Evolutionary conservation across 2,888 invertebrate genomes (phyloP).

Genomic region (Blera fallax): DNA sequence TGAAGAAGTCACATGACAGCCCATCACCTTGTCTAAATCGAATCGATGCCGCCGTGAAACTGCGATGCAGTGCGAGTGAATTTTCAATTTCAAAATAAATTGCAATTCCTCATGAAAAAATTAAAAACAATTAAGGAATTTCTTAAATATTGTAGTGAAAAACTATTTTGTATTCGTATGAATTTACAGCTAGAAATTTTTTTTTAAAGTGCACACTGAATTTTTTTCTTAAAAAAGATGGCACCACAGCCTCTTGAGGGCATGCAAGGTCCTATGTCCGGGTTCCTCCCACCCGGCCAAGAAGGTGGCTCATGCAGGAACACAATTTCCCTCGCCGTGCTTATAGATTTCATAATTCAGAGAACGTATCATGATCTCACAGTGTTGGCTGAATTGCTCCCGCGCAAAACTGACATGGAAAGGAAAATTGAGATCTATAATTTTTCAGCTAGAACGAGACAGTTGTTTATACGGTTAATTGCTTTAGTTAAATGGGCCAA

Average conservation of each 20-base stretch:
- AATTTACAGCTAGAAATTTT: background rate
- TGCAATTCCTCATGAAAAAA: constrained; percentile 16
- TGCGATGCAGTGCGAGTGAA: constrained; percentile 55
- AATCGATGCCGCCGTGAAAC: constrained; percentile 70
- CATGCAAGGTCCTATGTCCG: constrained; percentile 85
- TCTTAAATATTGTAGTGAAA: background rate
- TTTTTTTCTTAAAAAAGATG: constrained; percentile 21
- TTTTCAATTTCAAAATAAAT: constrained; percentile 59
- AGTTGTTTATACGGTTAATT: constrained; percentile 95
- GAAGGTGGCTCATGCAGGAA: constrained; percentile 89
- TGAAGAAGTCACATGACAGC: too few species aligned
- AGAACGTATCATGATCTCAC: constrained; percentile 98
- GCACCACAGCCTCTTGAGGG: constrained; percentile 87
- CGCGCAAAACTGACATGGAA: constrained; percentile 99
- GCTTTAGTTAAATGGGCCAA: constrained; percentile 99
- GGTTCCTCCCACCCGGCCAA: constrained; percentile 82
- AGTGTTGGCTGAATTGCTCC: constrained; percentile 97
- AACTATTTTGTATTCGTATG: background rate
- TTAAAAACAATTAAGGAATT: constrained; percentile 11
- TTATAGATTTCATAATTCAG: constrained; percentile 98
- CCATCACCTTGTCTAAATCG: too few species aligned
- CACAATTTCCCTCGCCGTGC: constrained; percentile 93
- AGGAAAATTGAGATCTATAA: constrained; percentile 98
- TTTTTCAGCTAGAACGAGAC: constrained; percentile 96
- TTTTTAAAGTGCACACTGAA: too few species aligned